Evolutionary conservation across 2,888 invertebrate genomes (phyloP).

Genomic region (Ephialtes manifestator): DNA sequence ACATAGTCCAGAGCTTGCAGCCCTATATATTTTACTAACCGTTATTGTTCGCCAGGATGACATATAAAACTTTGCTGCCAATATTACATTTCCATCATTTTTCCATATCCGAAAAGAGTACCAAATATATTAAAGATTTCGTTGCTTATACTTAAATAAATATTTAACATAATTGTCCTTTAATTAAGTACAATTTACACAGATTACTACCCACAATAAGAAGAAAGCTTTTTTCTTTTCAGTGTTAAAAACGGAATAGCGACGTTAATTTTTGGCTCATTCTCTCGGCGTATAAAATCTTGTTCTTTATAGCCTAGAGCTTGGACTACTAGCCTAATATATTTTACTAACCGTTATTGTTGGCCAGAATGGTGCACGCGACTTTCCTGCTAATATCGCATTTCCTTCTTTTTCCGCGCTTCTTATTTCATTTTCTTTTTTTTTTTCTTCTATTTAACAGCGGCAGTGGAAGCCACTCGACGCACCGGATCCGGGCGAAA

Average conservation of each 20-base stretch:
- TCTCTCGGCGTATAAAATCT: slow-evolving; percentile 4
- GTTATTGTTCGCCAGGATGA: slow-evolving; percentile 37
- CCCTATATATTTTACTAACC: slow-evolving; percentile 38
- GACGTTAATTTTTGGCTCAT: slow-evolving; percentile 1
- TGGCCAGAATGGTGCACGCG: slow-evolving; percentile 28
- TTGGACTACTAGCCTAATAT: slow-evolving; percentile 27
- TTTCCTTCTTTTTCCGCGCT: slow-evolving; percentile 15
- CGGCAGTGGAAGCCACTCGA: slow-evolving; percentile 26
- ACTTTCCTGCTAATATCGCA: slow-evolving; percentile 31
- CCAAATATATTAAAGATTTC: not conserved
- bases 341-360: slow-evolving; percentile 45
- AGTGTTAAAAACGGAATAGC: not conserved
- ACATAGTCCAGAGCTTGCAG: slow-evolving; percentile 2
- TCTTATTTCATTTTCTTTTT: slow-evolving; percentile 10
- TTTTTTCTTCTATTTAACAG: not conserved
- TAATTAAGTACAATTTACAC: not conserved
- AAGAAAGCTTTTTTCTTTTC: too few relatives aligned
- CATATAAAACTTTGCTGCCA: slow-evolving; percentile 28
- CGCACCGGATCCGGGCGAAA: slow-evolving; percentile 1
- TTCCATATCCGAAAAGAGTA: not conserved
- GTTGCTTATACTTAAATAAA: not conserved
- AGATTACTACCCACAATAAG: too few relatives aligned
- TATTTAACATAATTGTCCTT: not conserved
- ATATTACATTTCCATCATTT: slow-evolving; percentile 25
- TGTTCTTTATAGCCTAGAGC: slow-evolving; percentile 11